A percentile compares a stretch with the other conserved stretches of the same genome.
Conservation (phyloP, 2,113 vertebrate genomes). For the Sceloporus tristichus region DNA sequence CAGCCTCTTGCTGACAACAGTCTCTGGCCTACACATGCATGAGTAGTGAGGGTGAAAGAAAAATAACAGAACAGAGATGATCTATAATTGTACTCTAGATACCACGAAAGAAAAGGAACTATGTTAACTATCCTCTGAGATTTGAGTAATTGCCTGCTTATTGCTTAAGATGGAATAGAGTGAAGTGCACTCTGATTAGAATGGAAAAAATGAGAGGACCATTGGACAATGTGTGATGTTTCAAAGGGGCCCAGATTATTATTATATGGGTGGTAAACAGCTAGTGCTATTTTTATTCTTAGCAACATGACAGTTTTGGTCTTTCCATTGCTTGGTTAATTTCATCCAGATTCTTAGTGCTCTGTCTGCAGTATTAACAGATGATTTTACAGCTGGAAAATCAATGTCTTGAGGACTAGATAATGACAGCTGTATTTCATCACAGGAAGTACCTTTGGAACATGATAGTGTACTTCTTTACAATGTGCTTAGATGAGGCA, state of each 20-base stretch:
- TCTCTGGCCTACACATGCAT: constrained; percentile 20
- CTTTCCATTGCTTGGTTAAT: constrained; percentile 55
- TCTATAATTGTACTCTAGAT: constrained; percentile 34
- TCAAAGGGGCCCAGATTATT: constrained; percentile 20
- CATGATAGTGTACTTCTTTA: constrained; percentile 50
- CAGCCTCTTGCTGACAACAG: constrained; percentile 1
- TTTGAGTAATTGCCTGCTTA: constrained; percentile 59
- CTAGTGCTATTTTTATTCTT: constrained; percentile 35
- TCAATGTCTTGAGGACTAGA: constrained; percentile 52
- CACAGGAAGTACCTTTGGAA: constrained; percentile 48
- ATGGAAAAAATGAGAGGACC: constrained; percentile 44
- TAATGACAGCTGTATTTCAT: constrained; percentile 41
- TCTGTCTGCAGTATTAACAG: constrained; percentile 52
- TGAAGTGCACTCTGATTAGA: constrained; percentile 32
- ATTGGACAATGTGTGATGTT: background rate
- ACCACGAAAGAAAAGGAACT: constrained; percentile 32
- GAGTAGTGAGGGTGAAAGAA: constrained; percentile 30
- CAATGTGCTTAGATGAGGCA: background rate
- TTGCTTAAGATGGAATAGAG: constrained; percentile 50
- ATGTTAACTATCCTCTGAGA: constrained; percentile 34
- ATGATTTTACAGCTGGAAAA: constrained; percentile 64
- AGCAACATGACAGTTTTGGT: constrained; percentile 9
- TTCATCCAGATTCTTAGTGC: constrained; percentile 46
- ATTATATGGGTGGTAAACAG: constrained; percentile 40
- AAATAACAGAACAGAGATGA: constrained; percentile 26